A percentile compares a stretch with the other conserved stretches of the same genome.
phyloP scores from a whole-genome alignment of 2,797 vertebrate genomes.

The Pterois miles region DNA sequence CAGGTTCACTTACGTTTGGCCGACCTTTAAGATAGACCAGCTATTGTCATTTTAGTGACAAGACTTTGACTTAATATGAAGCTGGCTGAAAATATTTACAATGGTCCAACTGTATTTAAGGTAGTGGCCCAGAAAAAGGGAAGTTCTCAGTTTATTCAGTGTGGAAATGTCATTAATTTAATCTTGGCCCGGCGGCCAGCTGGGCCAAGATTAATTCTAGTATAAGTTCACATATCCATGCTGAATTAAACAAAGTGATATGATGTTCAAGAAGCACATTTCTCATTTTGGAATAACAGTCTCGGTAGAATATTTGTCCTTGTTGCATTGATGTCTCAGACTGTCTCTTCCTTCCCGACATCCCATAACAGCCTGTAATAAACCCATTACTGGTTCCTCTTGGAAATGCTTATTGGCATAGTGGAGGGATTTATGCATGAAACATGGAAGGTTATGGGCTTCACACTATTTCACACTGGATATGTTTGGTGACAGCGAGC shows the following conservation, averaged over 20 bases:
- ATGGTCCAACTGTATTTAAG: neutral
- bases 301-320: neutral
- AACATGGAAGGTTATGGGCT: slow-evolving; percentile 39
- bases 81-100: too few relatives aligned
- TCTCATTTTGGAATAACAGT: neutral
- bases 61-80: too few relatives aligned
- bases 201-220: neutral
- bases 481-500: slow-evolving; percentile 67
- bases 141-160: neutral
- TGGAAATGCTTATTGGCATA: slow-evolving; percentile 43
- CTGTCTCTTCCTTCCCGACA: slow-evolving; percentile 12
- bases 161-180: neutral
- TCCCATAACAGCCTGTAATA: slow-evolving; percentile 43
- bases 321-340: neutral
- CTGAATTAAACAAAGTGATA: slow-evolving; percentile 2
- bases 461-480: slow-evolving; percentile 67
- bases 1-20: too few relatives aligned
- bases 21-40: too few relatives aligned
- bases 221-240: neutral
- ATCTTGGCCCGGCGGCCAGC: neutral
- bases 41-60: too few relatives aligned
- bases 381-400: slow-evolving; percentile 37
- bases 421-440: slow-evolving; percentile 53
- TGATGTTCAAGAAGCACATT: neutral
- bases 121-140: neutral